Evolutionary conservation across 2,888 invertebrate species (phyloP).

Genomic region (Strigamia transsilvanica): DNA sequence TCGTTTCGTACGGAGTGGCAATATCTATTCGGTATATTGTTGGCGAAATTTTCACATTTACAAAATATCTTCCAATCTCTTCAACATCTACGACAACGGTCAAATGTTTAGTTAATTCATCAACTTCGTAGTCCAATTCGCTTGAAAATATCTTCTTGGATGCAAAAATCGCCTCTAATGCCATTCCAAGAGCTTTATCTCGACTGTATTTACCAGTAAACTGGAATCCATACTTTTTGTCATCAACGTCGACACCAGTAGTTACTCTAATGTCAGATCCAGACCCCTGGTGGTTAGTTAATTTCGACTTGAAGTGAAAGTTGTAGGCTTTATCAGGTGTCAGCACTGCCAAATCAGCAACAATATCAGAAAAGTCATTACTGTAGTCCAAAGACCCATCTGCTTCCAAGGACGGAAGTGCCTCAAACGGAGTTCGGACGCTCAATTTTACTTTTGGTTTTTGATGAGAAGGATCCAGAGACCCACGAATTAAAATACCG

Average conservation of each 20-base stretch:
- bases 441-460: not conserved
- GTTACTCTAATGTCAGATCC: not conserved
- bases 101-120: not conserved
- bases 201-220: not conserved
- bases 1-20: not conserved
- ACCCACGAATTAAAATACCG: not conserved
- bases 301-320: not conserved
- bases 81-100: not conserved
- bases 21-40: not conserved
- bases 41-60: not conserved
- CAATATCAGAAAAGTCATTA: not conserved
- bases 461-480: not conserved
- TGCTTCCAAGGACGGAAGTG: not conserved
- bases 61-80: not conserved
- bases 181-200: not conserved
- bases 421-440: not conserved
- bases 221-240: not conserved
- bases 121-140: not conserved
- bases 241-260: not conserved
- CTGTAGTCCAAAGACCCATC: not conserved
- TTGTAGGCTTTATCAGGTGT: not conserved
- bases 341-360: not conserved
- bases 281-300: not conserved
- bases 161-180: not conserved
- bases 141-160: not conserved